Percentiles rank a stretch among this genome's conserved stretches.
Evolutionary conservation across 2,797 vertebrate species (phyloP).

Genomic region (Scomberomorus guttatus): DNA sequence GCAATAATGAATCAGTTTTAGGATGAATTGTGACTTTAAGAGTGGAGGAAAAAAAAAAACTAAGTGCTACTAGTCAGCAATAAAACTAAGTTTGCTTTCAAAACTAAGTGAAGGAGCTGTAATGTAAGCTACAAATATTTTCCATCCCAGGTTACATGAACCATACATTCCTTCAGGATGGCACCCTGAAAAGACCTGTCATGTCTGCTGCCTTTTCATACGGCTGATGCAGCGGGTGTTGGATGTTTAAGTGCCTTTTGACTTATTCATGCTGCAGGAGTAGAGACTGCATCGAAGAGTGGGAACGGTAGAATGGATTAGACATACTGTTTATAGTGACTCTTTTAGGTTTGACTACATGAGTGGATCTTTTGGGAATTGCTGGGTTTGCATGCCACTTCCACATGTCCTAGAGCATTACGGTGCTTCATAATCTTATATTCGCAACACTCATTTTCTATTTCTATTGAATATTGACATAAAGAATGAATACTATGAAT

Average conservation of each 20-base stretch:
- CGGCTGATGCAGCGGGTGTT: constrained; percentile 43
- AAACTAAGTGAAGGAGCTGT: constrained; percentile 18
- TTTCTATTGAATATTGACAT: constrained; percentile 4
- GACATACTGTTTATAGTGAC: constrained; percentile 53
- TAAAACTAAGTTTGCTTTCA: constrained; percentile 21
- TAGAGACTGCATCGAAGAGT: constrained; percentile 24
- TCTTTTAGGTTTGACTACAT: constrained; percentile 43
- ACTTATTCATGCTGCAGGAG: constrained; percentile 77
- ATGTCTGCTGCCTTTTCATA: constrained; percentile 47
- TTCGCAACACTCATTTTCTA: neutral
- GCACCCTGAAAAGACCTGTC: constrained; percentile 39
- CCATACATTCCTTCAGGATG: constrained; percentile 29
- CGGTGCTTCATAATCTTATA: constrained; percentile 23
- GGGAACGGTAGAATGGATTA: constrained; percentile 44
- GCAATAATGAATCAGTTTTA: neutral
- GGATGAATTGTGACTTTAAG: neutral
- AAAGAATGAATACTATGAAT: neutral
- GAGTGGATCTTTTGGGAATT: constrained; percentile 33
- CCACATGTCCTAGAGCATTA: constrained; percentile 21
- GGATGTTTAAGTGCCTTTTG: constrained; percentile 74
- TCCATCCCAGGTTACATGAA: constrained; percentile 37
- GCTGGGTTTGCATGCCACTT: constrained; percentile 41
- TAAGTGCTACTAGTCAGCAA: neutral
- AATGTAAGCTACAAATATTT: constrained; percentile 47
- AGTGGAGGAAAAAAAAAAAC: neutral